Base-by-base conservation (phyloP, 2,888 invertebrate species). In the Endotricha flammealis region DNA sequence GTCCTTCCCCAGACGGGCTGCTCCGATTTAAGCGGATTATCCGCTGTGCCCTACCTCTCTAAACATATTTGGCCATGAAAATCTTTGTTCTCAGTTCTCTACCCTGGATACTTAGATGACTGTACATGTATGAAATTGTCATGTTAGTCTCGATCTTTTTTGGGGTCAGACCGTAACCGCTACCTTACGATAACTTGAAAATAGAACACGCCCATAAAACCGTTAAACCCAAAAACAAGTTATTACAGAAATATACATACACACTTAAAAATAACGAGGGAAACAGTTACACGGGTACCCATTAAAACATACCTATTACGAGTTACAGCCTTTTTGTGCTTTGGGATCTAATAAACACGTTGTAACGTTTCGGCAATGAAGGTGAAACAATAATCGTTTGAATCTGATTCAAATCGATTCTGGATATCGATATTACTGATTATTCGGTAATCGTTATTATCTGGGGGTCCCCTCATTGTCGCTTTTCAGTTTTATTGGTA, bases 341-440 rank as follows among this genome's bases (percentile, higher is more conserved):
- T 54, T 53, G 56, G 46, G 51, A 70, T 63, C 66, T 64, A 74
- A 78, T 79, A 78, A 76, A 77, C 78, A 79, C 65, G 62, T 62
- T 57, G 69, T 78, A 73, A 69, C 61, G 43, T 41, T 49, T 48
- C 51, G 53, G 44, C 63, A 61, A 68, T 72, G 68, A 70, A 74
- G 70, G 72, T 72, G 68, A 65, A 56, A 62, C 64, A 53, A 62
- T 71, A 66, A 77, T 74, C 73, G 75, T 60, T 66, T 57, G 65
- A 57, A 64, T 67, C 58, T 55, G 52, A 68, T 64, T 51, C 56
- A 58, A 59, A 67, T 54, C 69, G 69, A 67, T 68, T 66, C 56
- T 48, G 61, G 22, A 27, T 42, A 39, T 43, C 36, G 39, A 41
- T 41, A 46, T 36, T 33, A 36, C 35, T 32, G 37, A 36, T 41